phyloP scores from a whole-genome alignment of 92 coral and sea anemone genomes.

The Heteractis magnifica region DNA sequence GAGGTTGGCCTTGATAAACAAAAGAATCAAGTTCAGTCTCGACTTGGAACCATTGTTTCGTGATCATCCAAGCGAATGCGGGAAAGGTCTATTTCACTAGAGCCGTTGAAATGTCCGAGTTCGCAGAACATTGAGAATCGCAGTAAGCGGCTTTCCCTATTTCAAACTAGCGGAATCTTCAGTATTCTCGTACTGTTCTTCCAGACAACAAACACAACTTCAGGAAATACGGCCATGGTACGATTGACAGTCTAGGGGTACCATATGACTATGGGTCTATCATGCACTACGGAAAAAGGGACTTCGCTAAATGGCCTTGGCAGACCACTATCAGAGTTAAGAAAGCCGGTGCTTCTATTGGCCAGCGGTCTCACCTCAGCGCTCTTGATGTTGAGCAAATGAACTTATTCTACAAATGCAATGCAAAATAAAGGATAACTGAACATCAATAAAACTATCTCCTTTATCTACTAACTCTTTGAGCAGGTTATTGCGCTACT shows the following conservation, averaged over 20 bases:
- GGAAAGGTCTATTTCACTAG: no score
- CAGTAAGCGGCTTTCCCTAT: no score
- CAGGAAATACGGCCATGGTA: slow-evolving; percentile 74
- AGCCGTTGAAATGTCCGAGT: no score
- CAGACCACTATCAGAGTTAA: slow-evolving; percentile 78
- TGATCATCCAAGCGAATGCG: no score
- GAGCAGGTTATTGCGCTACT: no score
- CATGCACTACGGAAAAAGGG: slow-evolving; percentile 89
- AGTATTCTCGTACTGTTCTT: neutral
- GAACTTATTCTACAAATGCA: slow-evolving; percentile 76
- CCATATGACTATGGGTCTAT: slow-evolving; percentile 92
- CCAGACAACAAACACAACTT: slow-evolving; percentile 80
- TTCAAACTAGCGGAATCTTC: neutral
- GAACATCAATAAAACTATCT: no score
- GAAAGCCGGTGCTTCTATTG: slow-evolving; percentile 78
- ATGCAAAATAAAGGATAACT: slow-evolving; percentile 11
- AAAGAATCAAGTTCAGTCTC: no score
- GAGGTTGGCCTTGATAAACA: no score
- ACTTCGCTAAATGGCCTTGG: slow-evolving; percentile 89
- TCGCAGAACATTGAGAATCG: no score
- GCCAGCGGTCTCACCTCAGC: slow-evolving; percentile 89
- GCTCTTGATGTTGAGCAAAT: slow-evolving; percentile 80
- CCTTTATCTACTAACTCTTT: no score
- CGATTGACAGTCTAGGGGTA: slow-evolving; percentile 78
- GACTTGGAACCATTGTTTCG: no score